A percentile compares a stretch with the other conserved stretches of the same genome.
These are phyloP conservation scores for Acanthosepion esculentum DNA, from an alignment of 2,888 invertebrate species.

Conservation along the genomic window DNA sequence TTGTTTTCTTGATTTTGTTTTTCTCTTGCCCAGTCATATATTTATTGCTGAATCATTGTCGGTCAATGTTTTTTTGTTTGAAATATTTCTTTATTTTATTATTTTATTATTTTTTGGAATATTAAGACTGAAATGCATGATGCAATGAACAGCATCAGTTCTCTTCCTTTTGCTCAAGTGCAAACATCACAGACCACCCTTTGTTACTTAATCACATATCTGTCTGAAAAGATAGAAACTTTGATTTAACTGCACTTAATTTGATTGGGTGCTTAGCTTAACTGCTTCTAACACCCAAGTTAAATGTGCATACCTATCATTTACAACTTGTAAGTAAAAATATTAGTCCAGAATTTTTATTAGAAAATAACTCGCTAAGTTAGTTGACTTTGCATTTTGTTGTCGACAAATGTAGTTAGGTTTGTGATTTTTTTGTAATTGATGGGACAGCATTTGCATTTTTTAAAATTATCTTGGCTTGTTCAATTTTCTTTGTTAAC, in stretches of 20 bases:
- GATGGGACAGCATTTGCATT: neutral
- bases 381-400: neutral
- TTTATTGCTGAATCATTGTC: slow-evolving; percentile 4
- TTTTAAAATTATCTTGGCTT: neutral
- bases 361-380: neutral
- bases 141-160: slow-evolving; percentile 20
- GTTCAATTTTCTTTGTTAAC: neutral
- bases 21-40: neutral
- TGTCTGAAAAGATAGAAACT: neutral
- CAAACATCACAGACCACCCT: neutral
- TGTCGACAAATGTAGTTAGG: neutral
- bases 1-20: neutral
- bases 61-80: neutral
- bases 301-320: neutral
- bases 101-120: too few relatives aligned
- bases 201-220: neutral
- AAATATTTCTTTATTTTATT: neutral
- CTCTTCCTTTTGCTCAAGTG: neutral
- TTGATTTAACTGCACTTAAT: neutral
- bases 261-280: too few relatives aligned
- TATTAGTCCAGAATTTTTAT: neutral
- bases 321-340: neutral
- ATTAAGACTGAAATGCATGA: slow-evolving; percentile 13
- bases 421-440: neutral
- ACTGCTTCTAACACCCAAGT: neutral